Evolutionary conservation across 2,888 invertebrate species (phyloP), one percentile per base, ranked within the genome.

Genomic region (Ypsolopha scabrella): DNA sequence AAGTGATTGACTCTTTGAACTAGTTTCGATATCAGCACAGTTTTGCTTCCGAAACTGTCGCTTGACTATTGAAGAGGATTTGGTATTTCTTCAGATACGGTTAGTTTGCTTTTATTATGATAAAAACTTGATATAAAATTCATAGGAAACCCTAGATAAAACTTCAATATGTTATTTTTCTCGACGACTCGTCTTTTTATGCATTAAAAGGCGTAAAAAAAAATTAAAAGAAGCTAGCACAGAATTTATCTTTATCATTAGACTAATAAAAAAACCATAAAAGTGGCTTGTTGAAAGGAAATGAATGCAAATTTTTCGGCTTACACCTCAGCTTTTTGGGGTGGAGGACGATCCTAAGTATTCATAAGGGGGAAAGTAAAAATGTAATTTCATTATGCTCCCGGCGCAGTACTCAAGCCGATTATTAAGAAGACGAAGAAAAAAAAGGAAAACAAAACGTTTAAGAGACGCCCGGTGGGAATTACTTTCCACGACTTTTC

Each of bases 21-120:
- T 73, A 58, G 70, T 34, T 77, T 75, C 77, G 72, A 78, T 85
- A 86, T 85, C 85, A 71, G 73, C 79, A 57, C 79, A 73, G 81
- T 85, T 86, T 85, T 80, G 61, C 60, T 54, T 61, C 60, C 58
- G 67, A 81, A 85, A 86, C 78, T 80, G 82, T 71, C 79, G 67
- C 67, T 79, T 59, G 85, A 82, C 61, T 85, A 80, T 86, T 85
- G 80, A 71, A 64, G 61, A 66, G 68, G 24, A 37, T 47, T 14
- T 2, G 14, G 14, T 4, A 4, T 68, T 72, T 70, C 41, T 41
- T 68, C 70, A 39, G 53, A 62, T 62, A 74, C 70, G 85, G 85
- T 83, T 70, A 78, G 81, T 67, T 36, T 7, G 7, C 6, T 10
- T 34, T 8, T 14, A 7, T 7, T 24, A 24, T 24, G 24, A 24